Conservation (phyloP, 2,888 invertebrate genomes). For the Parnassius smintheus region DNA sequence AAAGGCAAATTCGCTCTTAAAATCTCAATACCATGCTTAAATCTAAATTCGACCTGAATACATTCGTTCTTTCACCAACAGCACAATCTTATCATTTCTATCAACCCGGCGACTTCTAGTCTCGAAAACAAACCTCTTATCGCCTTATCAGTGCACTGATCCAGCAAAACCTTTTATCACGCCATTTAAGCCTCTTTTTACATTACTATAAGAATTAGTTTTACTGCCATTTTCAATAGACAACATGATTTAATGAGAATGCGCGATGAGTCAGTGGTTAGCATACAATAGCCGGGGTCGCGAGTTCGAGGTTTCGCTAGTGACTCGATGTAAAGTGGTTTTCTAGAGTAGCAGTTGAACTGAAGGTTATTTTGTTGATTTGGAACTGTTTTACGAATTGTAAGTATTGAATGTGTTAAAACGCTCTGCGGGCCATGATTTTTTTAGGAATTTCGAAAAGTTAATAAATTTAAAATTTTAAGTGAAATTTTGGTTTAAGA, state of each 20-base stretch:
- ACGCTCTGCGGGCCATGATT: too few relatives aligned
- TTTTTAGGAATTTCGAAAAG: too few relatives aligned
- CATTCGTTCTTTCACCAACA: not conserved
- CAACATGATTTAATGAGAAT: not conserved
- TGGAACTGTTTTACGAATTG: not conserved
- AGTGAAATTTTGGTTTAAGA: too few relatives aligned
- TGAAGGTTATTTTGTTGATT: constrained; percentile 12
- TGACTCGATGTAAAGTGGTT: constrained; percentile 22
- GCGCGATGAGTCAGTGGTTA: constrained; percentile 47
- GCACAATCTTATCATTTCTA: not conserved
- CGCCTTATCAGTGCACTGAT: constrained; percentile 14
- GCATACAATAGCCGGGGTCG: constrained; percentile 56
- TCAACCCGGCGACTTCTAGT: constrained; percentile 10
- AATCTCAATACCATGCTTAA: too few relatives aligned
- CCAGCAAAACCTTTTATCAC: not conserved
- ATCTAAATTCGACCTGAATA: not conserved
- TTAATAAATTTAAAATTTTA: too few relatives aligned
- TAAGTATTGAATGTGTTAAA: too few relatives aligned
- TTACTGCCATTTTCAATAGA: not conserved
- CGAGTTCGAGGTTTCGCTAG: constrained; percentile 43
- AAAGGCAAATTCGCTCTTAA: too few relatives aligned
- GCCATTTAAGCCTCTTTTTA: not conserved
- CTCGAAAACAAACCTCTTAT: constrained; percentile 23
- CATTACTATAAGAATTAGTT: not conserved
- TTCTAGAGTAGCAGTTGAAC: not conserved